Evolutionary conservation across 2,888 invertebrate genomes (phyloP), one percentile per base, ranked within the genome.

Genomic region (Aporophyla nigra): DNA sequence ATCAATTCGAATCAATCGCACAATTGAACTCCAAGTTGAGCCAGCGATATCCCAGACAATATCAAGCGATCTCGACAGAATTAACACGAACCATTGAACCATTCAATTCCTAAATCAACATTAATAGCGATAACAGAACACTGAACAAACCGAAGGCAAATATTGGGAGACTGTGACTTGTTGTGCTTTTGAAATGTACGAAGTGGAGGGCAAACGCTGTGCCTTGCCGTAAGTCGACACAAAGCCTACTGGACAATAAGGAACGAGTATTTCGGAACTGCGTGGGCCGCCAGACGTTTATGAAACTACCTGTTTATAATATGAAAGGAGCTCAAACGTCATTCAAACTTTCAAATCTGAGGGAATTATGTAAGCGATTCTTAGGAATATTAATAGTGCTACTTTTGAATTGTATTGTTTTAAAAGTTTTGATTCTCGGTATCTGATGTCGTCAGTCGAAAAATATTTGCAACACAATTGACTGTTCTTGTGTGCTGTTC

Each of bases 251-350:
- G 89, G 89, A 92, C 92, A 93, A 92, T 91, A 87, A 90, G 89
- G 87, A 83, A 85, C 85, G 86, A 88, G 87, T 87, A 86, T 88
- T 90, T 86, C 84, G 84, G 83, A 83, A 78, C 84, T 75, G 87
- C 88, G 94, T 94, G 94, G 95, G 93, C 92, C 88, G 92, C 92
- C 93, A 92, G 86, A 87, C 86, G 86, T 93, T 93, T 93, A 92
- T 92, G 89, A 90, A 89, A 87, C 83, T 86, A 85, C 83, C 87
- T 83, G 86, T 82, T 88, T 88, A 76, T 75, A 85, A 87, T 88
- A 85, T 82, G 82, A 87, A 89, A 84, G 81, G 71, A 80, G 71
- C 67, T 84, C 79, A 73, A 81, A 67, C 63, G 68, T 78, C 82
- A 76, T 80, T 63, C 62, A 54, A 81, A 84, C 78, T 84, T 85